A percentile compares a stretch with the other conserved stretches of the same genome.
These are phyloP conservation scores for Pheucticus melanocephalus DNA, from an alignment of 2,113 vertebrate genomes.

Conservation along the genomic window DNA sequence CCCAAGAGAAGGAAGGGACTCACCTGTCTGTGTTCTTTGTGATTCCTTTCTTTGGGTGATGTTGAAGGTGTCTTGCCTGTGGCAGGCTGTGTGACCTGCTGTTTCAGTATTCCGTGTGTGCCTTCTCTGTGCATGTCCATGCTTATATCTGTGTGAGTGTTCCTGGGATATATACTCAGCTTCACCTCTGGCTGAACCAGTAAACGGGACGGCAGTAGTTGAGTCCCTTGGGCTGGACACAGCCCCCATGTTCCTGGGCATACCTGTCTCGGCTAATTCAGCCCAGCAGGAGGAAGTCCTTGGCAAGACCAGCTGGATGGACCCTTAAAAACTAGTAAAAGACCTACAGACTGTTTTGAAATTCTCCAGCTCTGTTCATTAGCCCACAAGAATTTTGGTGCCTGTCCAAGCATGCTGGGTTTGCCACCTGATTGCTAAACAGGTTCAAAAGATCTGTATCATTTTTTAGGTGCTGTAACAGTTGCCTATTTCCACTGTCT, in stretches of 20 bases:
- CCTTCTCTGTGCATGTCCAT: fast-evolving
- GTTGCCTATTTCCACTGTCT: not conserved
- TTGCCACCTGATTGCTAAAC: not conserved
- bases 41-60: not conserved
- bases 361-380: not conserved
- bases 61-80: not conserved
- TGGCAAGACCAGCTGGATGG: not conserved
- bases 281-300: not conserved
- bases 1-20: not conserved
- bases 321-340: not conserved
- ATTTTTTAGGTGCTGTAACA: not conserved
- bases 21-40: not conserved
- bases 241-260: fast-evolving
- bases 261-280: not conserved
- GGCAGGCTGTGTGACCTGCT: not conserved
- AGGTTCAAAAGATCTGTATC: not conserved
- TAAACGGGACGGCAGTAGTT: not conserved
- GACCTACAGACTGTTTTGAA: not conserved
- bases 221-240: fast-evolving
- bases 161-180: not conserved
- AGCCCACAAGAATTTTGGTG: not conserved
- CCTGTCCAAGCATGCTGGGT: not conserved
- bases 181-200: not conserved
- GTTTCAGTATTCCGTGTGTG: too few species aligned
- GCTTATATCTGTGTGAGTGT: fast-evolving